Percentiles rank a stretch among this genome's conserved stretches.
phyloP scores from a whole-genome alignment of 1,140 invertebrate species.

The Atopsyche davidsoni region DNA sequence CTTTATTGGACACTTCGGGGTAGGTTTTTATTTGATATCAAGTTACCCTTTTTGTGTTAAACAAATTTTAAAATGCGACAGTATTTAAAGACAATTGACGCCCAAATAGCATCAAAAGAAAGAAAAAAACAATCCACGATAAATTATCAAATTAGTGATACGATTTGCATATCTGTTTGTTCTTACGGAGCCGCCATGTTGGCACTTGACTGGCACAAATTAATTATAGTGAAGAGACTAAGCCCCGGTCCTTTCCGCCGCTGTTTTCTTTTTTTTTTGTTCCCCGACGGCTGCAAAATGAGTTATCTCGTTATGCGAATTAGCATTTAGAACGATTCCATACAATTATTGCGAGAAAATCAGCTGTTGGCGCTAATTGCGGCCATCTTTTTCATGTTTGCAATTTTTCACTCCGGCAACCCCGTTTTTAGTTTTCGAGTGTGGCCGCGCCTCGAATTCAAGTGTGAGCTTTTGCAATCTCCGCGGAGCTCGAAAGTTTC shows the following conservation, averaged over 20 bases:
- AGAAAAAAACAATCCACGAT: no score
- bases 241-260: neutral
- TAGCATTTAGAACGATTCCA: constrained; percentile 27
- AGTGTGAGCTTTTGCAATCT: no score
- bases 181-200: no score
- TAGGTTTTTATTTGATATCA: neutral
- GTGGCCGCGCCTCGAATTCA: no score
- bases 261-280: neutral
- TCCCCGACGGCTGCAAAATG: constrained; percentile 2
- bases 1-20: neutral
- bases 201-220: no score
- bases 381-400: constrained; percentile 10
- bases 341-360: constrained; percentile 17
- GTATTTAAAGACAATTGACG: no score
- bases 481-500: no score
- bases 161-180: no score
- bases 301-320: constrained; percentile 21
- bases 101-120: no score
- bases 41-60: neutral
- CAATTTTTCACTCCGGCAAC: no score
- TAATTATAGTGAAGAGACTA: neutral
- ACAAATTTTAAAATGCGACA: neutral
- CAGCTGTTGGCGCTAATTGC: constrained; percentile 1
- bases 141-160: no score
- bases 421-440: no score